phyloP scores from a whole-genome alignment of 2,888 invertebrate species.

The Trichopoda pennipes region DNA sequence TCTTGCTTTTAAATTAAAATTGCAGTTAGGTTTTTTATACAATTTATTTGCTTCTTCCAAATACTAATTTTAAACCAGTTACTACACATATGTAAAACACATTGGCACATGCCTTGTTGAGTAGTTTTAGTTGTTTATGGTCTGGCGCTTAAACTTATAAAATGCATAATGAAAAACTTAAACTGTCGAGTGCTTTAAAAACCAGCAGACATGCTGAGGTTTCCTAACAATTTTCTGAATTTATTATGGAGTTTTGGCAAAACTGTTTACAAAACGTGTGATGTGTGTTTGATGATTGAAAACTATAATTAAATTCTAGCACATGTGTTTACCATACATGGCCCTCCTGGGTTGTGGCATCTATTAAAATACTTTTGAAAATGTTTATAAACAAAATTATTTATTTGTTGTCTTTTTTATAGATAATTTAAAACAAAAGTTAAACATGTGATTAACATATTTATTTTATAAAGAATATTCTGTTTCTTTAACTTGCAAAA shows the following conservation, averaged over 20 bases:
- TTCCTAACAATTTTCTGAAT: not conserved
- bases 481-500: not conserved
- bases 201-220: slow-evolving; percentile 48
- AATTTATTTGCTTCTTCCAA: not conserved
- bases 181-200: slow-evolving; percentile 26
- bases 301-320: slow-evolving; percentile 27
- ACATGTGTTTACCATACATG: slow-evolving; percentile 51
- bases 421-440: not conserved
- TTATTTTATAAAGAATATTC: not conserved
- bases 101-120: slow-evolving; percentile 1
- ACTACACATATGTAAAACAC: slow-evolving; percentile 21
- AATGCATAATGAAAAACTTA: slow-evolving; percentile 1
- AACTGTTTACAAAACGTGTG: slow-evolving; percentile 1
- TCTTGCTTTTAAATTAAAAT: slow-evolving; percentile 23
- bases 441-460: slow-evolving; percentile 39
- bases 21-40: not conserved
- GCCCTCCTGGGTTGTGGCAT: not conserved
- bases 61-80: not conserved
- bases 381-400: not conserved
- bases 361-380: not conserved
- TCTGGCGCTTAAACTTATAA: slow-evolving; percentile 39
- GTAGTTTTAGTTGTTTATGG: slow-evolving; percentile 33
- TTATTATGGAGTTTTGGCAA: not conserved
- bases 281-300: not conserved
- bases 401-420: not conserved